A percentile compares a stretch with the other conserved stretches of the same genome.
Evolutionary conservation across 2,888 invertebrate genomes (phyloP).

Genomic region (Allygus modestus): DNA sequence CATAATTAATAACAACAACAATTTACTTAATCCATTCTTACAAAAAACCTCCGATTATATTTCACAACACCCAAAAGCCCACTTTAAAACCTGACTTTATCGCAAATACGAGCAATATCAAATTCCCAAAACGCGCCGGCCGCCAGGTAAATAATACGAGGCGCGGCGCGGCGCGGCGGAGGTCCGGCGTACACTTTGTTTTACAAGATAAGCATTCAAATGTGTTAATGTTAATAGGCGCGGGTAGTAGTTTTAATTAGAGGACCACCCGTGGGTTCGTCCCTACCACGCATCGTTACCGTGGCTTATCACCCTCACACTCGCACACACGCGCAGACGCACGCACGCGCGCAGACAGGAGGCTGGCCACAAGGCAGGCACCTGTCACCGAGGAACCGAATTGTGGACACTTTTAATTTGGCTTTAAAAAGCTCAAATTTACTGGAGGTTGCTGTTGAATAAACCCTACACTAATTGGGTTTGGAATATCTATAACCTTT

Average conservation of each 20-base stretch:
- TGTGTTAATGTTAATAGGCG: slow-evolving; percentile 51
- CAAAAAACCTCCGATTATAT: too few species aligned
- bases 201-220: slow-evolving; percentile 58
- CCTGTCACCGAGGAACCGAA: not conserved
- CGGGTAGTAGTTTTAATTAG: slow-evolving; percentile 57
- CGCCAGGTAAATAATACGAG: not conserved
- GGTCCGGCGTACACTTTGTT: slow-evolving; percentile 56
- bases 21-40: too few species aligned
- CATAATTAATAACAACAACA: too few species aligned
- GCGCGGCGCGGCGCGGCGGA: not conserved
- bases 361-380: not conserved
- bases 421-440: too few species aligned
- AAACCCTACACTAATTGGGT: too few species aligned
- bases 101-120: not conserved
- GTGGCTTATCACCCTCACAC: not conserved
- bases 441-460: too few species aligned
- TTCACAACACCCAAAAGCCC: too few species aligned
- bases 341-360: not conserved
- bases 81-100: too few species aligned
- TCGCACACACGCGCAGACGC: not conserved
- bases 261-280: not conserved
- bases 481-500: too few species aligned
- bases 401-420: too few species aligned
- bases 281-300: not conserved
- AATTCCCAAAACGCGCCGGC: not conserved